Evolutionary conservation across 2,888 invertebrate species (phyloP).

Genomic region (Acleris holmiana): DNA sequence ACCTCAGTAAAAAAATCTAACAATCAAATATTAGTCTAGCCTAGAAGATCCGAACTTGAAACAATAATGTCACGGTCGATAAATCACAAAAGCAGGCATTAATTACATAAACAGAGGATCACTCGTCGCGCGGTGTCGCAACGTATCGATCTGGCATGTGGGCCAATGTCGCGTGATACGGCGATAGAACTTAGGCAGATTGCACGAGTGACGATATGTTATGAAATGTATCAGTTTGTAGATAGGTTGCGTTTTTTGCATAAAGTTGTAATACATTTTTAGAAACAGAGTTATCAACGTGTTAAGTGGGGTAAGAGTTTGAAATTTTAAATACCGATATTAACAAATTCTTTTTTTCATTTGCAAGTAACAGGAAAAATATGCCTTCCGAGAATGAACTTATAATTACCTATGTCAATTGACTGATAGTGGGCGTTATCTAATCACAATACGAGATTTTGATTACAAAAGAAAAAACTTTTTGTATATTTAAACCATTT

Average conservation of each 20-base stretch:
- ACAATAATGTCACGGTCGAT: constrained; percentile 55
- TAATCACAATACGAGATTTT: too few species aligned
- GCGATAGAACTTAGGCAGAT: constrained; percentile 19
- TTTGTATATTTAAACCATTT: too few species aligned
- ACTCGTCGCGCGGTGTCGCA: constrained; percentile 61
- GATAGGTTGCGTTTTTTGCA: not conserved
- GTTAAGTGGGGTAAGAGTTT: too few species aligned
- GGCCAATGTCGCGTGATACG: constrained; percentile 34
- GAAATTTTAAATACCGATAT: too few species aligned
- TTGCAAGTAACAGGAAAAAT: too few species aligned
- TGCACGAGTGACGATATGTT: constrained; percentile 12
- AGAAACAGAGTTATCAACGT: too few species aligned
- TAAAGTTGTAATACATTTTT: not conserved
- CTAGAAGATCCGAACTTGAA: constrained; percentile 22
- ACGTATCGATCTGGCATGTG: constrained; percentile 65
- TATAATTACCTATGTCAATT: too few species aligned
- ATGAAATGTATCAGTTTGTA: constrained; percentile 6
- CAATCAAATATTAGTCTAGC: not conserved
- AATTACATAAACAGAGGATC: constrained; percentile 42
- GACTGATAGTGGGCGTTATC: too few species aligned
- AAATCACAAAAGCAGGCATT: constrained; percentile 53
- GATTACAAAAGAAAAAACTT: too few species aligned
- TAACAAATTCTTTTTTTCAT: too few species aligned
- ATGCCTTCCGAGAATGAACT: too few species aligned
- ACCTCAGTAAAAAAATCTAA: not conserved